A percentile compares a stretch with the other conserved stretches of the same genome.
Conservation (phyloP, 2,888 invertebrate genomes). For the Rhamphomyia laevipes region DNA sequence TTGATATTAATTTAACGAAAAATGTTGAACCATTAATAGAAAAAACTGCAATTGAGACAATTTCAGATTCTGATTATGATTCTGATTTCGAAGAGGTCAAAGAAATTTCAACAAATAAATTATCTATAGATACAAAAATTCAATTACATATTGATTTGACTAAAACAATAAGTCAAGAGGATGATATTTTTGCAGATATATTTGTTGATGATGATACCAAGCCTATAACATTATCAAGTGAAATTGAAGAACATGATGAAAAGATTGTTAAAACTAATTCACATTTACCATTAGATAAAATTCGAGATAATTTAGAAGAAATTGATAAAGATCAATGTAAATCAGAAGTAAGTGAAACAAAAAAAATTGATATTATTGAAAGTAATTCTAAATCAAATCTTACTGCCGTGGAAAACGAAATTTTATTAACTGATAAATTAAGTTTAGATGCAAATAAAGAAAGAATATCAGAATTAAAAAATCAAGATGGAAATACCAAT, state of each 20-base stretch:
- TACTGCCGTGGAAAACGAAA: neutral
- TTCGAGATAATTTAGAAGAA: too few relatives aligned
- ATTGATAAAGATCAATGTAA: too few relatives aligned
- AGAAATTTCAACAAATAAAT: conserved; percentile 3
- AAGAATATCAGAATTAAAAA: neutral
- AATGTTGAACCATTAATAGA: neutral
- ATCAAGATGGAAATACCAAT: neutral
- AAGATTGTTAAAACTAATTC: neutral
- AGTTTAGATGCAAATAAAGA: neutral
- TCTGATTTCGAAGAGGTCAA: conserved; percentile 27
- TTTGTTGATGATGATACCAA: conserved; percentile 33
- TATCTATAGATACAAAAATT: conserved; percentile 10
- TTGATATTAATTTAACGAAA: neutral
- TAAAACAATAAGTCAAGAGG: conserved; percentile 35
- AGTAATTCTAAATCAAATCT: neutral
- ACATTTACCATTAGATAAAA: too few relatives aligned
- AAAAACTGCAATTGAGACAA: conserved; percentile 13
- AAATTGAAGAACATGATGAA: conserved; percentile 5
- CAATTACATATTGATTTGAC: conserved; percentile 40
- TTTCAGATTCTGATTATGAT: conserved; percentile 20
- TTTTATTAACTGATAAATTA: too few relatives aligned
- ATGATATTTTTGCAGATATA: conserved; percentile 65
- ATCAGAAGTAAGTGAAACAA: neutral
- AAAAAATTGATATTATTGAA: neutral
- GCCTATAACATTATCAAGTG: neutral